A percentile compares a stretch with the other conserved stretches of the same genome.
Evolutionary conservation across 2,797 vertebrate species (phyloP).

Genomic region (Rhinogobio ventralis): DNA sequence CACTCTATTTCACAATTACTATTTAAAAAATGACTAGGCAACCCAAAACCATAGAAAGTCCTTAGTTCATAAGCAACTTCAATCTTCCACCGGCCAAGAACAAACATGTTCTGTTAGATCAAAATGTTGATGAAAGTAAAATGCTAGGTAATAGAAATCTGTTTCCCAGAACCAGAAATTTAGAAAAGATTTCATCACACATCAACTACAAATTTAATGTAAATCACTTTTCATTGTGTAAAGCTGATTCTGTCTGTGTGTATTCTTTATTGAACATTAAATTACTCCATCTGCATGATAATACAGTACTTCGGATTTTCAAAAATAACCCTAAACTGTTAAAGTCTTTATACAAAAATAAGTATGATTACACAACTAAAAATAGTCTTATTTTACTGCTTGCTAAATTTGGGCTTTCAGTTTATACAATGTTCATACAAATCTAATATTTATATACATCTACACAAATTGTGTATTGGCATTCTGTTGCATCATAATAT

Average conservation of each 20-base stretch:
- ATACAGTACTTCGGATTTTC: not conserved
- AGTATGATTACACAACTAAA: not conserved
- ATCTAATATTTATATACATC: constrained; percentile 7
- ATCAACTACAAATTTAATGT: not conserved
- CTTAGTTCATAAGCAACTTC: not conserved
- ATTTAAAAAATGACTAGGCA: not conserved
- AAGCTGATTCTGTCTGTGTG: not conserved
- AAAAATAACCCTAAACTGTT: not conserved
- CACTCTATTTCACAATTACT: not conserved
- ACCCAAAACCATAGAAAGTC: not conserved
- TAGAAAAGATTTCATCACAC: not conserved
- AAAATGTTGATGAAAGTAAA: not conserved
- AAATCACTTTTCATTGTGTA: constrained; percentile 2
- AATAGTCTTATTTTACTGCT: not conserved
- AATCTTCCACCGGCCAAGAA: not conserved
- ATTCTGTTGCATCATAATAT: constrained; percentile 12
- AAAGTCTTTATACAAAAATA: not conserved
- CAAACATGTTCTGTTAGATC: not conserved
- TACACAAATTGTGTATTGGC: not conserved
- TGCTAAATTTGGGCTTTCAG: not conserved
- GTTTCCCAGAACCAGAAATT: not conserved
- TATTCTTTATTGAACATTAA: not conserved
- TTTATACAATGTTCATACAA: constrained; percentile 1
- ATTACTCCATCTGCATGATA: constrained; percentile 3
- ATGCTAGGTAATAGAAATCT: not conserved